Percentiles rank a stretch among this genome's conserved stretches.
phyloP scores from a whole-genome alignment of 1,140 invertebrate genomes.

The Bombus superbus region DNA sequence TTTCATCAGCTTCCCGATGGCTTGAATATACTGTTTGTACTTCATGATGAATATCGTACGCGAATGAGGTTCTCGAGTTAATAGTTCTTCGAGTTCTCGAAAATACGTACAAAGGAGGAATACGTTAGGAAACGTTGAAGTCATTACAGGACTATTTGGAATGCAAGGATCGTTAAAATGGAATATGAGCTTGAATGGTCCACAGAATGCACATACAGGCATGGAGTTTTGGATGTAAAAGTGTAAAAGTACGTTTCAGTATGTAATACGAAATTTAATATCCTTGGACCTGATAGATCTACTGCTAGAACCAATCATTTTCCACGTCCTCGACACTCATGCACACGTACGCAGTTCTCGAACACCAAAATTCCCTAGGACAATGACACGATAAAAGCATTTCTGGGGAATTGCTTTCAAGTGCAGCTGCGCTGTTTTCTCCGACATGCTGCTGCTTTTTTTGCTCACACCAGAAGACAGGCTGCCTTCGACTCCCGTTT shows the following conservation, averaged over 20 bases:
- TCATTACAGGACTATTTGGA: background rate
- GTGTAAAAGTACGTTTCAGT: background rate
- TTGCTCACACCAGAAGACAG: background rate
- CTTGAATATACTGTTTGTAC: background rate
- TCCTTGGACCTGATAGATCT: background rate
- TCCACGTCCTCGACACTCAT: too few species aligned
- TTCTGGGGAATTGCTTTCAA: conserved; percentile 38
- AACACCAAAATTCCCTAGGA: background rate
- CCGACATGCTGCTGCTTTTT: background rate
- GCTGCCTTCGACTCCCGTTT: conserved; percentile 1
- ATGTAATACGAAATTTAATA: background rate
- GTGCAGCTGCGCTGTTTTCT: conserved; percentile 35
- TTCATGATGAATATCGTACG: background rate
- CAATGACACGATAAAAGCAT: conserved; percentile 28
- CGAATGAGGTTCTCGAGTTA: background rate
- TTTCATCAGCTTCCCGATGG: background rate
- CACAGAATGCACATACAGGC: too few species aligned
- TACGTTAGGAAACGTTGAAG: background rate
- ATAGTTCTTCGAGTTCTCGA: background rate
- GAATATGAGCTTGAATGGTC: too few species aligned
- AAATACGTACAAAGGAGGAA: background rate
- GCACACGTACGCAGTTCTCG: too few species aligned
- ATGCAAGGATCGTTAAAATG: background rate
- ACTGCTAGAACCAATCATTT: background rate
- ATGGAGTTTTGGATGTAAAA: background rate